Evolutionary conservation across 2,113 vertebrate genomes (phyloP).

Genomic region (Maccullochella peelii): DNA sequence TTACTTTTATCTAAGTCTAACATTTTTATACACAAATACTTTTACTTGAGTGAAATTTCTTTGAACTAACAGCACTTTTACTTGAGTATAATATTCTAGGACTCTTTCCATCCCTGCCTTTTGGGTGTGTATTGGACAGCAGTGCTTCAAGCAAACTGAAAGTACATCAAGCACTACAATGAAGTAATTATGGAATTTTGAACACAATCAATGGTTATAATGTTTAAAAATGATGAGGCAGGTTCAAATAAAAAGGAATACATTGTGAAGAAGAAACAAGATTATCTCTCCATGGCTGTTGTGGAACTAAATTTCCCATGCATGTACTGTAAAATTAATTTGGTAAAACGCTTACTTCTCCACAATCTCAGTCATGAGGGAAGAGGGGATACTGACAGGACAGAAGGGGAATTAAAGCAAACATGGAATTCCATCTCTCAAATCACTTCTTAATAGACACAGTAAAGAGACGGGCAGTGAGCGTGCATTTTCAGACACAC

Average conservation of each 20-base stretch:
- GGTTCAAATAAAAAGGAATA: not conserved
- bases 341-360: constrained; percentile 4
- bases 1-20: too few relatives aligned
- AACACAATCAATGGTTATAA: not conserved
- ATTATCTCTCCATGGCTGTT: not conserved
- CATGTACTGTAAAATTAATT: constrained; percentile 11
- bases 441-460: not conserved
- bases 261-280: not conserved
- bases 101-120: not conserved
- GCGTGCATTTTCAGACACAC: not conserved
- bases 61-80: not conserved
- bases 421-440: not conserved
- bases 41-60: not conserved
- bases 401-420: not conserved
- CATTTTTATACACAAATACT: too few relatives aligned
- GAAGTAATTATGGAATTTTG: not conserved
- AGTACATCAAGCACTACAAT: not conserved
- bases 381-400: not conserved
- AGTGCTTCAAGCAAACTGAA: not conserved
- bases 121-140: not conserved
- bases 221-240: not conserved
- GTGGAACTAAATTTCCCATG: not conserved
- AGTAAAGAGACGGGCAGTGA: constrained; percentile 5
- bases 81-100: too few relatives aligned
- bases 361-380: constrained; percentile 29